phyloP scores from a whole-genome alignment of 2,113 vertebrate genomes.

The Gasterosteus nipponicus region DNA sequence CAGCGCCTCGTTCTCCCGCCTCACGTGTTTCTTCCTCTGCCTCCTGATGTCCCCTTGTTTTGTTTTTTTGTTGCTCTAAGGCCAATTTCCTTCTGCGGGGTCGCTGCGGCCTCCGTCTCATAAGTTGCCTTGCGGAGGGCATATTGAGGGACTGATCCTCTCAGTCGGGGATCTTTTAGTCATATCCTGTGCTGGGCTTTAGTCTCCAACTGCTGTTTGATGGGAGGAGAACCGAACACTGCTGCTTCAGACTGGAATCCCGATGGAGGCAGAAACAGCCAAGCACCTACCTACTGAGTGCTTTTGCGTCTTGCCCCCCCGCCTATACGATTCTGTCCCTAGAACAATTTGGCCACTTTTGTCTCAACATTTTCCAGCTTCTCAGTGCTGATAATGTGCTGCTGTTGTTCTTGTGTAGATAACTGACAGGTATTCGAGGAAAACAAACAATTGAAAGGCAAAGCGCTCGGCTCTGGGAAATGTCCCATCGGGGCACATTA shows the following conservation, averaged over 20 bases:
- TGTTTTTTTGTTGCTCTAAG: slow-evolving; percentile 37
- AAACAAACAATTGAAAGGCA: not conserved
- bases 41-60: slow-evolving; percentile 35
- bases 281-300: not conserved
- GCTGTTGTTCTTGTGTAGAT: not conserved
- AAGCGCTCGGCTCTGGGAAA: not conserved
- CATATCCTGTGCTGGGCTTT: slow-evolving; percentile 78
- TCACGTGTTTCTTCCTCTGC: slow-evolving; percentile 40
- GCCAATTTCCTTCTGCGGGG: slow-evolving; percentile 68
- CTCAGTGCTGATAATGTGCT: not conserved
- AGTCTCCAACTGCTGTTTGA: slow-evolving; percentile 56
- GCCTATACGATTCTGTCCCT: not conserved
- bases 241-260: slow-evolving; percentile 57
- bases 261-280: slow-evolving; percentile 16
- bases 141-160: slow-evolving; percentile 77
- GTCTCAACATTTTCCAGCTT: not conserved
- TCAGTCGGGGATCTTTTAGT: slow-evolving; percentile 75
- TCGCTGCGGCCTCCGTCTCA: slow-evolving; percentile 78
- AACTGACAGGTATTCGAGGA: not conserved
- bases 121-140: slow-evolving; percentile 72
- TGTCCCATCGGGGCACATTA: slow-evolving; percentile 37
- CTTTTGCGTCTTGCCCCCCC: not conserved
- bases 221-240: slow-evolving; percentile 20
- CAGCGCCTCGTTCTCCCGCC: slow-evolving; percentile 42
- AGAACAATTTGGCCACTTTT: not conserved